Conservation (phyloP, 2,888 invertebrate genomes). For the Sturmia bella region DNA sequence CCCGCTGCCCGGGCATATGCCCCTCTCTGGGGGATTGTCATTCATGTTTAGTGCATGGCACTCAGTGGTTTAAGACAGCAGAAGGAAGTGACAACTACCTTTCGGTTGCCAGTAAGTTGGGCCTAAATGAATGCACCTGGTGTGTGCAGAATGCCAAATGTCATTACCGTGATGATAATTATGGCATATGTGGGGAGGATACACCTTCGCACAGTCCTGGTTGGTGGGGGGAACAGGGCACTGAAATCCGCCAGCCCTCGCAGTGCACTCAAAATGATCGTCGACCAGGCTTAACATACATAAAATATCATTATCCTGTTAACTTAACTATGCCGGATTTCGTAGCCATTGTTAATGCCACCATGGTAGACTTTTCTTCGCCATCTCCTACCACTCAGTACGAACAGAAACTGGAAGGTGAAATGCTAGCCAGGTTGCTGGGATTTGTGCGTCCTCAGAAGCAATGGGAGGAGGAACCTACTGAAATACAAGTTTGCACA, state of each 20-base stretch:
- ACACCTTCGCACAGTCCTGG: slow-evolving; percentile 91
- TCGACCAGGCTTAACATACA: slow-evolving; percentile 93
- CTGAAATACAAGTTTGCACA: slow-evolving; percentile 89
- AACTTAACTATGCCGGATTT: slow-evolving; percentile 94
- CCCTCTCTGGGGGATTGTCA: slow-evolving; percentile 94
- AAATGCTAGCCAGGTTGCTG: slow-evolving; percentile 88
- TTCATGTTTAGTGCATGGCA: slow-evolving; percentile 91
- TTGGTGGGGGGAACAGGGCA: slow-evolving; percentile 95
- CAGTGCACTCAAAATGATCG: slow-evolving; percentile 90
- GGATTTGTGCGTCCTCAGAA: slow-evolving; percentile 92
- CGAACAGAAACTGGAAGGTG: slow-evolving; percentile 87
- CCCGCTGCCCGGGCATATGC: slow-evolving; percentile 94
- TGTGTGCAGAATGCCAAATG: slow-evolving; percentile 96
- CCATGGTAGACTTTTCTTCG: slow-evolving; percentile 90
- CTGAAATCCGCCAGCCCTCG: slow-evolving; percentile 87
- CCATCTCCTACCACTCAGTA: slow-evolving; percentile 87
- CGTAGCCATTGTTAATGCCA: slow-evolving; percentile 92
- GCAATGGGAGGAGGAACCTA: slow-evolving; percentile 89
- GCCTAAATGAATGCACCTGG: slow-evolving; percentile 93
- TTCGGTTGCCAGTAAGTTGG: slow-evolving; percentile 89
- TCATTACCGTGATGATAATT: slow-evolving; percentile 90
- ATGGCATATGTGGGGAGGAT: slow-evolving; percentile 92
- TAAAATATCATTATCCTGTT: slow-evolving; percentile 93
- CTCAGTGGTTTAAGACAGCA: slow-evolving; percentile 76
- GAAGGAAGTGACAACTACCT: slow-evolving; percentile 74